Evolutionary conservation across 2,888 invertebrate species (phyloP).

Genomic region (Eledone cirrhosa): DNA sequence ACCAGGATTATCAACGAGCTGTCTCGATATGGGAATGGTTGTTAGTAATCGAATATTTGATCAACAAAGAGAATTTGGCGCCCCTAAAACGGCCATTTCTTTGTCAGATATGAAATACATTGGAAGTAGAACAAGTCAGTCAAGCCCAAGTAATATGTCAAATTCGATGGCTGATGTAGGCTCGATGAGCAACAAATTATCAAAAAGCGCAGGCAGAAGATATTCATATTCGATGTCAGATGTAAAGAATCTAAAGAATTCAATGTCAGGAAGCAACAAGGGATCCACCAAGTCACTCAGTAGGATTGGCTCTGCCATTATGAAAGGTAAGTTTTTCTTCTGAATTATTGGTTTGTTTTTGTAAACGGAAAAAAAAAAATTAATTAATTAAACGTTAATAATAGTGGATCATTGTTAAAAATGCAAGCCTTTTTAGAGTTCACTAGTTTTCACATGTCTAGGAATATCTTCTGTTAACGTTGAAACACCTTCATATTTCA

Average conservation of each 20-base stretch:
- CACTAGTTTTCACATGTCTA: too few relatives aligned
- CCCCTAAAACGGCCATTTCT: not conserved
- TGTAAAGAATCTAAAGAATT: conserved; percentile 22
- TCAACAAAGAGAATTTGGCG: conserved; percentile 3
- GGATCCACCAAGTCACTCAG: conserved; percentile 15
- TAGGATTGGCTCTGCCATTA: conserved; percentile 17
- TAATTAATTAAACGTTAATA: too few relatives aligned
- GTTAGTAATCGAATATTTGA: conserved; percentile 16
- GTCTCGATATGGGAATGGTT: not conserved
- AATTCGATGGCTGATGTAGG: conserved; percentile 19
- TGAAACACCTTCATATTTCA: too few relatives aligned
- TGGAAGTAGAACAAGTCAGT: not conserved
- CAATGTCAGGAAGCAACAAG: not conserved
- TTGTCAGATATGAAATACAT: conserved; percentile 13
- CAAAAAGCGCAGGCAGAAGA: conserved; percentile 18
- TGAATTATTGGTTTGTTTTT: too few relatives aligned
- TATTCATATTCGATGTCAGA: conserved; percentile 26
- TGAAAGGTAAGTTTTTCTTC: conserved; percentile 17
- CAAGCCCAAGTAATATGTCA: conserved; percentile 13
- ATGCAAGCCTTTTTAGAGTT: too few relatives aligned
- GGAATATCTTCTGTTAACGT: too few relatives aligned
- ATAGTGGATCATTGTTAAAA: too few relatives aligned
- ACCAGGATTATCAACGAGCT: conserved; percentile 3
- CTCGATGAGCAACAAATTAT: conserved; percentile 7
- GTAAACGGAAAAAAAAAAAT: too few relatives aligned